These are phyloP conservation scores for Priocnemis perturbator DNA, from an alignment of 2,888 invertebrate genomes.

Conservation along the genomic window DNA sequence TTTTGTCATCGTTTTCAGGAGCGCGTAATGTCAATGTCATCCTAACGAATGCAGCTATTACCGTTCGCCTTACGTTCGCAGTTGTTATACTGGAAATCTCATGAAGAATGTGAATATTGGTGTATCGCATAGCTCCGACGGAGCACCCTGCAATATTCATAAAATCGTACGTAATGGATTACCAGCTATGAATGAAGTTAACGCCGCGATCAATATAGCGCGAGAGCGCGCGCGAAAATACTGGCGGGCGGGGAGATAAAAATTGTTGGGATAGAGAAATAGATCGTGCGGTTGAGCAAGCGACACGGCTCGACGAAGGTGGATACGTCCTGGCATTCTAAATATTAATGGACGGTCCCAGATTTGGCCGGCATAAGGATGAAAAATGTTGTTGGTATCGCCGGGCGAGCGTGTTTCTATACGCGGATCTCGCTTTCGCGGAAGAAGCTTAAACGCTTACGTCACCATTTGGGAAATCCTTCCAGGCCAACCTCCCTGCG, in stretches of 20 bases:
- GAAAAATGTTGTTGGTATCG: conserved; percentile 48
- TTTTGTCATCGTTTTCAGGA: no score
- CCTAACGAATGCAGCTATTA: no score
- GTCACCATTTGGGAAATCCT: conserved; percentile 42
- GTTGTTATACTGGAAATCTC: no score
- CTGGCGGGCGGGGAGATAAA: background rate
- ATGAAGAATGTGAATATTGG: no score
- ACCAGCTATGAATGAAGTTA: no score
- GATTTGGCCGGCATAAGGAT: conserved; percentile 42
- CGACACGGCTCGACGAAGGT: background rate
- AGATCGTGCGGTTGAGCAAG: background rate
- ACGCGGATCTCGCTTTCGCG: conserved; percentile 29
- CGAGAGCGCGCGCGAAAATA: background rate
- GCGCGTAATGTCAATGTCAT: no score
- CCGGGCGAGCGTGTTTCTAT: conserved; percentile 35
- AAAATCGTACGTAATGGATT: no score
- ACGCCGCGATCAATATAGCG: no score
- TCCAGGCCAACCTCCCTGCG: conserved; percentile 19
- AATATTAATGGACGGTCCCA: conserved; percentile 50
- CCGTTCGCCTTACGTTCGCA: no score
- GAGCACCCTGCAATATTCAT: no score
- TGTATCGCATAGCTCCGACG: no score
- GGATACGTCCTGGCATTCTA: conserved; percentile 28
- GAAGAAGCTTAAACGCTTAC: conserved; percentile 49
- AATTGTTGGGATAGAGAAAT: background rate